Conservation (phyloP, 2,888 invertebrate species). For the Oxyscelio sp. region DNA sequence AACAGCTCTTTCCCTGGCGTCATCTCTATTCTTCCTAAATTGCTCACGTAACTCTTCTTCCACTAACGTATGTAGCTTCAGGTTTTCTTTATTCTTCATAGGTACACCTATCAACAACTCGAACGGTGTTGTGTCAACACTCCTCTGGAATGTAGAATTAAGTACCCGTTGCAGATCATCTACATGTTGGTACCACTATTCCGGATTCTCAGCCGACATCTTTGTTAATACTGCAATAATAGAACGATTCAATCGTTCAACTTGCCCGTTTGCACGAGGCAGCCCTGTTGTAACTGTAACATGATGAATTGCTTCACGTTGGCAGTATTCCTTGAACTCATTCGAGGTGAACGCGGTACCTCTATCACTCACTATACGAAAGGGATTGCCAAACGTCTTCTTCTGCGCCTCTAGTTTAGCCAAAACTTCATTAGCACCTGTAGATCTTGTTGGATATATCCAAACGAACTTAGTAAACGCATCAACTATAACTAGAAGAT, state of each 20-base stretch:
- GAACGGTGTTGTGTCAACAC: constrained; percentile 1
- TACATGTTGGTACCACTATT: not conserved
- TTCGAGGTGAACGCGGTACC: not conserved
- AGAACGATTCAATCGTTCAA: not conserved
- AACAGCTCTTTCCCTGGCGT: not conserved
- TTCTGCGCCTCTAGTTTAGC: constrained; percentile 46
- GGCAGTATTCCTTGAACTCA: not conserved
- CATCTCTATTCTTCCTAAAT: not conserved
- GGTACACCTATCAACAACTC: constrained; percentile 1
- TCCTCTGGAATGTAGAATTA: constrained; percentile 6
- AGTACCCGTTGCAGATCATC: not conserved
- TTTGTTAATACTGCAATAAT: constrained; percentile 10
- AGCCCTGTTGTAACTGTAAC: not conserved
- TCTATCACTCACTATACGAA: not conserved
- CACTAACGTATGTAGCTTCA: not conserved
- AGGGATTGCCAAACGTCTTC: constrained; percentile 42
- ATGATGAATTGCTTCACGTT: not conserved
- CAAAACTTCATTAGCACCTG: constrained; percentile 25
- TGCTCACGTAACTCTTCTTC: not conserved
- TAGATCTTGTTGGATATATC: constrained; percentile 31
- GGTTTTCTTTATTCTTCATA: constrained; percentile 4
- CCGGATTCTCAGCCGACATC: constrained; percentile 4
- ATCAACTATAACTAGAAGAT: constrained; percentile 4
- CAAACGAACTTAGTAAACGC: constrained; percentile 13
- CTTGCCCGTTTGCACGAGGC: not conserved